Conservation (phyloP, 1,140 invertebrate genomes). For the Lethocerus indicus region DNA sequence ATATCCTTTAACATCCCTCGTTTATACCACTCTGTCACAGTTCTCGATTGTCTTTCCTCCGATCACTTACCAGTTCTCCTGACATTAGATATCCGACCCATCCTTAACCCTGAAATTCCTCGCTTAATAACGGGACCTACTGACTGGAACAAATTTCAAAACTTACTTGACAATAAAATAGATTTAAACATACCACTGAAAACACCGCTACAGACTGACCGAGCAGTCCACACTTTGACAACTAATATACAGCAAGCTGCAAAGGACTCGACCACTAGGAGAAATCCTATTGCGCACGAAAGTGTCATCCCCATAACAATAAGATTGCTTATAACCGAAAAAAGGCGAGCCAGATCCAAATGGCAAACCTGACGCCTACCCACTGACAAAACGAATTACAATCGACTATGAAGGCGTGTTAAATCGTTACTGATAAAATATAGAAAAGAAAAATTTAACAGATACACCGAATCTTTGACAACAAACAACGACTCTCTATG, state of each 20-base stretch:
- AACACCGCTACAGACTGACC: neutral
- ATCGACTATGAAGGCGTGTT: neutral
- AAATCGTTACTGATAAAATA: neutral
- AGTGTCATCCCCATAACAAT: neutral
- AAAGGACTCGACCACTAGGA: neutral
- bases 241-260: neutral
- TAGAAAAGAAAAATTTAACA: too few species aligned
- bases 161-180: neutral
- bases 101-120: neutral
- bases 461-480: too few species aligned
- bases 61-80: slow-evolving; percentile 7
- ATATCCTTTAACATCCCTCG: neutral
- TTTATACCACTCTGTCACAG: neutral
- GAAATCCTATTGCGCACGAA: neutral
- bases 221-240: neutral
- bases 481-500: too few species aligned
- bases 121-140: neutral
- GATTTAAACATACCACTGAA: neutral
- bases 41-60: slow-evolving; percentile 8
- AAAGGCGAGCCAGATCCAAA: neutral
- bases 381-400: neutral
- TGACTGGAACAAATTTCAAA: neutral
- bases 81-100: neutral
- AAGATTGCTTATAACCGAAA: neutral
- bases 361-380: neutral